Percentiles rank a stretch among this genome's conserved stretches.
Conservation (phyloP, 2,797 vertebrate genomes). For the Ataeniobius toweri region DNA sequence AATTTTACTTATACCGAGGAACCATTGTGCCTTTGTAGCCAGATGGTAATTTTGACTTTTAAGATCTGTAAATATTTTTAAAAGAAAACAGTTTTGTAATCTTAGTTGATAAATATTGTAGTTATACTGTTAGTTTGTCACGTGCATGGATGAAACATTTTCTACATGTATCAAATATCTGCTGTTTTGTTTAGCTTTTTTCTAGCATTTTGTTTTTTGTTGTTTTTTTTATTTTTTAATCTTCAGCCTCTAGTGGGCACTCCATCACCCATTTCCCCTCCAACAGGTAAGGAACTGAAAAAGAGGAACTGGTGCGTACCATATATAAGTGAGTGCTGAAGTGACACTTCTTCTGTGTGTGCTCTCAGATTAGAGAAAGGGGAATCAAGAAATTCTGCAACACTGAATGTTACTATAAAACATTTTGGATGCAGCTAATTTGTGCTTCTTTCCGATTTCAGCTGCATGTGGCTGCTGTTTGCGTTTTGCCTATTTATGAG, state of each 20-base stretch:
- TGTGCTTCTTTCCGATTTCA: slow-evolving; percentile 47
- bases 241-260: not conserved
- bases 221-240: not conserved
- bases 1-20: too few relatives aligned
- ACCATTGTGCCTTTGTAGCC: not conserved
- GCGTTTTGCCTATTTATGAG: slow-evolving; percentile 56
- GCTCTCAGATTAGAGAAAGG: slow-evolving; percentile 59
- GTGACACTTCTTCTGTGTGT: slow-evolving; percentile 22
- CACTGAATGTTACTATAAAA: slow-evolving; percentile 15
- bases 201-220: not conserved
- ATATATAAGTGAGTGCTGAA: slow-evolving; percentile 17
- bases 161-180: not conserved
- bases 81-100: too few relatives aligned
- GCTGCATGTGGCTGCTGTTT: slow-evolving; percentile 60
- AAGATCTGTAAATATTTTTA: too few relatives aligned
- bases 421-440: slow-evolving; percentile 38
- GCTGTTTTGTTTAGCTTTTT: not conserved
- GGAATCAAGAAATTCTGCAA: slow-evolving; percentile 54
- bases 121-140: not conserved
- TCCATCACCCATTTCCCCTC: slow-evolving; percentile 8
- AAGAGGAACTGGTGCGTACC: slow-evolving; percentile 60
- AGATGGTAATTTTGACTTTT: too few relatives aligned
- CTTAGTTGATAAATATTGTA: too few relatives aligned
- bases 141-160: not conserved
- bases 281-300: slow-evolving; percentile 59